phyloP scores from a whole-genome alignment of 1,140 invertebrate species.

The Helicoverpa armigera region DNA sequence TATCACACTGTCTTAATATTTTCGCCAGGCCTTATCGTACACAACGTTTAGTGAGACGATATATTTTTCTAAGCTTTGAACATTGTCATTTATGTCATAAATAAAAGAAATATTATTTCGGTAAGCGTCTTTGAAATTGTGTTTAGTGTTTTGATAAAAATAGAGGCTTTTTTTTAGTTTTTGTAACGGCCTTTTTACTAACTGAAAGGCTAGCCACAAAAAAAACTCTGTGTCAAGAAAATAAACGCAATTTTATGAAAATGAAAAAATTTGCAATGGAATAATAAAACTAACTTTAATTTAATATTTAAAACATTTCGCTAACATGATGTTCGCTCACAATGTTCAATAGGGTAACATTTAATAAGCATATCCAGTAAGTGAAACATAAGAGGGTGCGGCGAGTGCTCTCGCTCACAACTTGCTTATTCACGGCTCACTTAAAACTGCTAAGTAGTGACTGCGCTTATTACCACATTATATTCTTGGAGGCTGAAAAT shows the following conservation, averaged over 20 bases:
- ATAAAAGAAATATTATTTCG: conserved; percentile 11
- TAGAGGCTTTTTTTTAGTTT: neutral
- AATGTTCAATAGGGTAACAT: conserved; percentile 20
- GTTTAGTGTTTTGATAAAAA: neutral
- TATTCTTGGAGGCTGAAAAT: neutral
- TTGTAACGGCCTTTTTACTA: neutral
- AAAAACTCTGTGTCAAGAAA: too few species aligned
- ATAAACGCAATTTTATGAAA: too few species aligned
- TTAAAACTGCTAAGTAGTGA: conserved; percentile 22
- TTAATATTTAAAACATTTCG: neutral
- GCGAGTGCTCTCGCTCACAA: conserved; percentile 6
- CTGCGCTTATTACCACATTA: conserved; percentile 25
- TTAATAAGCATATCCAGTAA: conserved; percentile 22
- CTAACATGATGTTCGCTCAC: neutral
- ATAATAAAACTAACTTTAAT: neutral
- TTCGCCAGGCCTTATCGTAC: conserved; percentile 10
- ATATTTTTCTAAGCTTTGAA: conserved; percentile 38
- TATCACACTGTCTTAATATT: conserved; percentile 30
- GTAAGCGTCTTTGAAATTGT: neutral
- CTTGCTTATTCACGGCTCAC: conserved; percentile 31
- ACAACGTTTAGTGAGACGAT: neutral
- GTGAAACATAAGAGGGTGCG: conserved; percentile 19
- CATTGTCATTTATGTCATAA: conserved; percentile 34
- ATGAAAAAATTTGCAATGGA: too few species aligned
- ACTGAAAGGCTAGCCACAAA: too few species aligned